Evolutionary conservation across 2,888 invertebrate genomes (phyloP), one percentile per base, ranked within the genome.

Genomic region (Hyalella azteca): DNA sequence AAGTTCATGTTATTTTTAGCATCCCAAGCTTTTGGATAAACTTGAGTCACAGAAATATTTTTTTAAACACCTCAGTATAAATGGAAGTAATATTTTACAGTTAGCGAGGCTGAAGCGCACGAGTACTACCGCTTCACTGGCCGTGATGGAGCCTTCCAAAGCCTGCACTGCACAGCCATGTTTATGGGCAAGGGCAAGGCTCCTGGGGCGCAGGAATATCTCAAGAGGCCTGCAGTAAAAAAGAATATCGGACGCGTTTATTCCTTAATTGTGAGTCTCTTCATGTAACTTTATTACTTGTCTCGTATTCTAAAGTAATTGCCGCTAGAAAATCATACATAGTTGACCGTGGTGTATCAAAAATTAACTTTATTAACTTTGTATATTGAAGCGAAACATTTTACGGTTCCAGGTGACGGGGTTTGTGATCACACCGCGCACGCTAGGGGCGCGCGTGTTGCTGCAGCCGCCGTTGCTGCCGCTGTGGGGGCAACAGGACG

Each of bases 361-460:
- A n/a, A n/a, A n/a, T n/a, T n/a, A n/a, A n/a, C n/a, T 49, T 49
- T 49, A 22, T 49, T 13, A 49, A 49, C 4, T 49, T n/a, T 7
- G 49, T n/a, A 49, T 49, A 13, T 13, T 49, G n/a, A n/a, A n/a
- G n/a, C n/a, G n/a, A n/a, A n/a, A n/a, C n/a, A n/a, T n/a, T n/a
- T n/a, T n/a, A n/a, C 15, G 45, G 9, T 15, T 9, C 59, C 40
- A 81, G 2, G 83, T 88, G 15, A 85, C 86, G 13, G 87, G 87
- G n/a, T 85, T 88, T 78, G 85, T 86, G 5, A 85, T 87, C 22
- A 87, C 87, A 1, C 86, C 86, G 4, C 85, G 85, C 77, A 87
- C 88, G 11, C 85, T 88, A 26, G 86, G 87, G 49, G 87, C 87
- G 40, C 84, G 87, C 77, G 86, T 88, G 4, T 85, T 86, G 78